Conservation (phyloP, 2,797 vertebrate species). For the Pangasius mekongensis region DNA sequence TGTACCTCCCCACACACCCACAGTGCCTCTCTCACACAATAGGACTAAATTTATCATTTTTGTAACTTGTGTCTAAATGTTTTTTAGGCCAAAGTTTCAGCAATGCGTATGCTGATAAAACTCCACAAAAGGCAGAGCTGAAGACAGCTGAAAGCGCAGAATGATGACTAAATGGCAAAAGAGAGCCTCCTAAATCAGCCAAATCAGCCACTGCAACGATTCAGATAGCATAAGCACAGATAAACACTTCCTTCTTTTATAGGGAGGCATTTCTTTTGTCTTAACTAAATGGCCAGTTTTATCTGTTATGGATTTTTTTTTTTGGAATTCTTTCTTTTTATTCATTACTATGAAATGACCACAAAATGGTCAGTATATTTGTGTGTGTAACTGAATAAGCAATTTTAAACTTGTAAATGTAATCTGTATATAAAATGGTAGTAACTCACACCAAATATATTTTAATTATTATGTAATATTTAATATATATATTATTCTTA, state of each 20-base stretch:
- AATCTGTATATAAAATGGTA: background rate
- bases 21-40: background rate
- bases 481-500: no score
- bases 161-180: background rate
- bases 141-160: background rate
- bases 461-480: no score
- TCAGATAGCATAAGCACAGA: background rate
- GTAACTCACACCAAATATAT: background rate
- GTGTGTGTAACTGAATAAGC: background rate
- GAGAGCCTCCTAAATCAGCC: background rate
- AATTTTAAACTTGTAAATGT: background rate
- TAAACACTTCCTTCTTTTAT: background rate
- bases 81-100: background rate
- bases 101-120: background rate
- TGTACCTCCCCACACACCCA: background rate
- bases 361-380: background rate
- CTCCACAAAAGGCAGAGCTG: background rate
- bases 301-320: background rate
- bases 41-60: background rate
- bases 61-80: background rate
- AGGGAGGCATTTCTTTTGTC: background rate
- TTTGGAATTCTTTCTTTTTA: background rate
- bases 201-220: background rate
- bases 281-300: background rate
- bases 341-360: background rate